Evolutionary conservation across 2,113 vertebrate species (phyloP).

Genomic region (Pica pica): DNA sequence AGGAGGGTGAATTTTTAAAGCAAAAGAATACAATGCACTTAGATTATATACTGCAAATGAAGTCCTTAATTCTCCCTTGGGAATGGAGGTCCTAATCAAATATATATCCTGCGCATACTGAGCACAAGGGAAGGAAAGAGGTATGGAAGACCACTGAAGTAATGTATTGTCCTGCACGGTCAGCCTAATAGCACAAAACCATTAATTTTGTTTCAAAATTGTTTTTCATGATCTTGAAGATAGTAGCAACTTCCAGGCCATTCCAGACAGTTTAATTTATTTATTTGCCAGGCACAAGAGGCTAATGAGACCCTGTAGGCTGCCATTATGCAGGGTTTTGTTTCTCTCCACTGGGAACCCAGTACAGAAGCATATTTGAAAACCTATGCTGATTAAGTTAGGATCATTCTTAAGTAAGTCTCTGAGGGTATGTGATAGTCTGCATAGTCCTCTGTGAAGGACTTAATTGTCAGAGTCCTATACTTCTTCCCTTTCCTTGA

Average conservation of each 20-base stretch:
- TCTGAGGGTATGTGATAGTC: not conserved
- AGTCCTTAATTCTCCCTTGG: not conserved
- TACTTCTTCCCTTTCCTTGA: not conserved
- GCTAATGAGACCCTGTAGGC: not conserved
- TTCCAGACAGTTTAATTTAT: not conserved
- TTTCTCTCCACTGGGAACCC: not conserved
- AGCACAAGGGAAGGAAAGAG: not conserved
- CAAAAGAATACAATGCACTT: not conserved
- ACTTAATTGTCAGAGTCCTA: not conserved
- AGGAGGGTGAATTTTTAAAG: not conserved
- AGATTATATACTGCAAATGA: not conserved
- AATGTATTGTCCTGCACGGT: not conserved
- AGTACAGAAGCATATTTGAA: not conserved
- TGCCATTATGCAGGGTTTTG: fast-evolving
- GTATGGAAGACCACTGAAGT: not conserved
- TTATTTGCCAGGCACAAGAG: not conserved
- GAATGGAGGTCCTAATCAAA: not conserved
- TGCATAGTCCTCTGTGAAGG: not conserved
- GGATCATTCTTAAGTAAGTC: not conserved
- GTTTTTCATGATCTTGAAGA: not conserved
- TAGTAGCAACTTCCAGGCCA: not conserved
- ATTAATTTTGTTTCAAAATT: not conserved
- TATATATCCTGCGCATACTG: not conserved
- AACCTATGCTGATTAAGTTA: not conserved
- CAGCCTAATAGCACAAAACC: not conserved